These are phyloP conservation scores for Chalcosyrphus nemorum DNA, from an alignment of 2,888 invertebrate genomes.

Conservation along the genomic window DNA sequence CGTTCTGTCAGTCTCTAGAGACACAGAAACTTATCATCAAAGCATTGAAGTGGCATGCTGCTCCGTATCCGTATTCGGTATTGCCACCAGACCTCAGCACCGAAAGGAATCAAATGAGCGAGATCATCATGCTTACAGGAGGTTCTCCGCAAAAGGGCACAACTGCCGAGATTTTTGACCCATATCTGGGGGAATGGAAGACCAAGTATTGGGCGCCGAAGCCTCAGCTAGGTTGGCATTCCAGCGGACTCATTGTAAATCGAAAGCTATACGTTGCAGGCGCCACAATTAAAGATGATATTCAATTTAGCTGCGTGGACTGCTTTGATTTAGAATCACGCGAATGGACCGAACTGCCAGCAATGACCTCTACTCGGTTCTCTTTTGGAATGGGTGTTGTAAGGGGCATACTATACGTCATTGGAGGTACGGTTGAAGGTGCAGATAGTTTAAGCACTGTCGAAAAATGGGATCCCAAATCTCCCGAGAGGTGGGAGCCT, in stretches of 20 bases:
- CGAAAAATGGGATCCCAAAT: constrained; percentile 13
- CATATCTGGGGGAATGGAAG: not conserved
- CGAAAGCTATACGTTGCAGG: not conserved
- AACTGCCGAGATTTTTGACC: not conserved
- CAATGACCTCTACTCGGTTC: not conserved
- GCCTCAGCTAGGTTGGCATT: not conserved
- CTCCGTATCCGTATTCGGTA: not conserved
- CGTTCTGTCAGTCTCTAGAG: not conserved
- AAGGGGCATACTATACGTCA: constrained; percentile 22
- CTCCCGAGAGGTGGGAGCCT: not conserved
- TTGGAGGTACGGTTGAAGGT: constrained; percentile 18
- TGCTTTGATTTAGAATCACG: constrained; percentile 12
- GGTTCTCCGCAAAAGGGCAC: not conserved
- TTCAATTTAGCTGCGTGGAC: not conserved
- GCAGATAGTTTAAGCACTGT: not conserved
- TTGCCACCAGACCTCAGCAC: not conserved
- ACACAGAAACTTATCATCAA: constrained; percentile 1
- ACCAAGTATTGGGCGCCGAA: not conserved
- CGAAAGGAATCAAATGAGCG: not conserved
- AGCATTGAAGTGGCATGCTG: constrained; percentile 17
- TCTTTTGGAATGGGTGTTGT: constrained; percentile 44
- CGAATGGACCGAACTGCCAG: not conserved
- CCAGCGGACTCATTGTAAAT: not conserved
- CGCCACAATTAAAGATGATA: not conserved
- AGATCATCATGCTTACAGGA: not conserved